Percentiles rank a stretch among this genome's conserved stretches.
phyloP scores from a whole-genome alignment of 2,113 vertebrate species.

The Amia ocellicauda region DNA sequence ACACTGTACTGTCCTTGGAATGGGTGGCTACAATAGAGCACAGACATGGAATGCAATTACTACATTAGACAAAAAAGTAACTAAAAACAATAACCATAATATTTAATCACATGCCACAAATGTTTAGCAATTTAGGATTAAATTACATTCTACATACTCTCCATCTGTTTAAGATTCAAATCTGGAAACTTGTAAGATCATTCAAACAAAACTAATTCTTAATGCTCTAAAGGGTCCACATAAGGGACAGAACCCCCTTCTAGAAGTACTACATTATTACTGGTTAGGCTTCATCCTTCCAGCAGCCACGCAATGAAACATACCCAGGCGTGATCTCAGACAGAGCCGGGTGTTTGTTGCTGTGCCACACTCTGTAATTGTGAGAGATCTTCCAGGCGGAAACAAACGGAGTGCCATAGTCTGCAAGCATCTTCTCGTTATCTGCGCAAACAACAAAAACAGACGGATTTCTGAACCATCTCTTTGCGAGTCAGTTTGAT shows the following conservation, averaged over 20 bases:
- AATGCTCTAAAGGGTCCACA: neutral
- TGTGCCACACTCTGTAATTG: slow-evolving; percentile 92
- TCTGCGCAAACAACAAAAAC: slow-evolving; percentile 60
- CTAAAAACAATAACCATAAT: no score
- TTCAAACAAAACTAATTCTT: neutral
- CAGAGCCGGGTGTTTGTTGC: slow-evolving; percentile 88
- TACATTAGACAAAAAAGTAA: no score
- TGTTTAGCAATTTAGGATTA: no score
- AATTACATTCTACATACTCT: no score
- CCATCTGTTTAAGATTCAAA: no score
- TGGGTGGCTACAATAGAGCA: slow-evolving; percentile 73
- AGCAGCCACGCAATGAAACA: slow-evolving; percentile 37
- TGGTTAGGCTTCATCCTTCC: neutral
- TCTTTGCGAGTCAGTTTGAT: no score
- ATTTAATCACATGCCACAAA: no score
- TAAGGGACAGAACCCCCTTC: neutral
- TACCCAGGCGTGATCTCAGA: slow-evolving; percentile 84
- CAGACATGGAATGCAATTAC: no score
- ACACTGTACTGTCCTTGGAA: slow-evolving; percentile 97
- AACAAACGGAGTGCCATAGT: slow-evolving; percentile 82
- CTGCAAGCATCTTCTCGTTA: slow-evolving; percentile 83
- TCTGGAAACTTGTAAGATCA: no score
- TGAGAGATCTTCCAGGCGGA: slow-evolving; percentile 89
- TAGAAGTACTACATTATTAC: neutral
- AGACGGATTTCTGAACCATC: neutral